These are phyloP conservation scores for Potorous gilbertii DNA, from an alignment of 2,797 vertebrate species.

Conservation along the genomic window DNA sequence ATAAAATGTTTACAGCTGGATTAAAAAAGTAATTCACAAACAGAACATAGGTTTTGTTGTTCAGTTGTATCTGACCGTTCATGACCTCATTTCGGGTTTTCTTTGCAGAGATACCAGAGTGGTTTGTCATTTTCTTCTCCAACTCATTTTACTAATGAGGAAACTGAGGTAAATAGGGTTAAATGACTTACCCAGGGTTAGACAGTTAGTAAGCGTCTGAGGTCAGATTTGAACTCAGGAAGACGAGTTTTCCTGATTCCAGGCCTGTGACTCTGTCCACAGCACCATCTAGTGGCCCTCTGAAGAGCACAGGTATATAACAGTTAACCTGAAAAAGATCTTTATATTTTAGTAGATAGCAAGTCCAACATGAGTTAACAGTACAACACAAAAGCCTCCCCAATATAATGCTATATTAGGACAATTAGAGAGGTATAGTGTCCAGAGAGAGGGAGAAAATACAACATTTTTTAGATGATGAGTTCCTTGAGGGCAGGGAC, in stretches of 20 bases:
- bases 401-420: background rate
- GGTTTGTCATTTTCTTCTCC: background rate
- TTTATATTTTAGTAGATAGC: background rate
- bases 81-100: background rate
- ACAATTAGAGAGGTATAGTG: background rate
- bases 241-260: background rate
- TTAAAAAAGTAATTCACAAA: background rate
- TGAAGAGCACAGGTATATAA: background rate
- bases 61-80: background rate
- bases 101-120: background rate
- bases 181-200: background rate
- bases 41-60: background rate
- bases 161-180: background rate
- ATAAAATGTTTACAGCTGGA: background rate
- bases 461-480: background rate
- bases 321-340: background rate
- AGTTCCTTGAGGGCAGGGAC: background rate
- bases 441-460: background rate
- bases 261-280: background rate
- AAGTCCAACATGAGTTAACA: background rate
- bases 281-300: background rate
- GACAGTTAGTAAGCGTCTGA: background rate
- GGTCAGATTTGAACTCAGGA: background rate
- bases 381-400: background rate
- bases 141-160: background rate